Conservation (phyloP, 2,113 vertebrate species). For the Siphamia tubifer region DNA sequence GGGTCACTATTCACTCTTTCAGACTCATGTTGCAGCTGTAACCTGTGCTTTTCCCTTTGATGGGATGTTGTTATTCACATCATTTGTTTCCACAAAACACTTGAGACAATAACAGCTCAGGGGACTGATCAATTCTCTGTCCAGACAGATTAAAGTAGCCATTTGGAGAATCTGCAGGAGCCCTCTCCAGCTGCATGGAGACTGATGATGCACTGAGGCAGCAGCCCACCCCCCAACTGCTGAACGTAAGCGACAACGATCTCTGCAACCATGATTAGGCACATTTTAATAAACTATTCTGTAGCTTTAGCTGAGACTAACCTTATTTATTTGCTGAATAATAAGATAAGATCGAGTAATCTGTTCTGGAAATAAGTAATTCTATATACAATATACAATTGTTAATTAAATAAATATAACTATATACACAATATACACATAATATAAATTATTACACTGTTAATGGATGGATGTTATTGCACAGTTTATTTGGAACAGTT, state of each 20-base stretch:
- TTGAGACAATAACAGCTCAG: not conserved
- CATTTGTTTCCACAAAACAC: not conserved
- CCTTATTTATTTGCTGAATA: not conserved
- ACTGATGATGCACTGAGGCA: not conserved
- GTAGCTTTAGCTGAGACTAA: not conserved
- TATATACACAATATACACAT: too few relatives aligned
- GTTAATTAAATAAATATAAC: too few relatives aligned
- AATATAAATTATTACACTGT: too few relatives aligned
- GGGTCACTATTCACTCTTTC: not conserved
- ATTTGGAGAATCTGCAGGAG: not conserved
- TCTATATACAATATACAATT: too few relatives aligned
- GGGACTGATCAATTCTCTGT: conserved; percentile 1
- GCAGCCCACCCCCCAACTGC: not conserved
- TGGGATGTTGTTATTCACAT: not conserved
- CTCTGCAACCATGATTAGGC: too few relatives aligned
- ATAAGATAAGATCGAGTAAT: too few relatives aligned
- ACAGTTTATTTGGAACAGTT: too few relatives aligned
- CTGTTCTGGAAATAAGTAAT: too few relatives aligned
- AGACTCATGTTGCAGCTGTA: too few relatives aligned
- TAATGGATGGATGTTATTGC: too few relatives aligned
- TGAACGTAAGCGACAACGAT: too few relatives aligned
- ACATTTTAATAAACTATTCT: not conserved
- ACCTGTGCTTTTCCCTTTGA: not conserved
- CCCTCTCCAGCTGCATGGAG: not conserved
- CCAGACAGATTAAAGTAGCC: conserved; percentile 8